Conservation (phyloP, 2,113 vertebrate genomes). For the Pluvialis apricaria region DNA sequence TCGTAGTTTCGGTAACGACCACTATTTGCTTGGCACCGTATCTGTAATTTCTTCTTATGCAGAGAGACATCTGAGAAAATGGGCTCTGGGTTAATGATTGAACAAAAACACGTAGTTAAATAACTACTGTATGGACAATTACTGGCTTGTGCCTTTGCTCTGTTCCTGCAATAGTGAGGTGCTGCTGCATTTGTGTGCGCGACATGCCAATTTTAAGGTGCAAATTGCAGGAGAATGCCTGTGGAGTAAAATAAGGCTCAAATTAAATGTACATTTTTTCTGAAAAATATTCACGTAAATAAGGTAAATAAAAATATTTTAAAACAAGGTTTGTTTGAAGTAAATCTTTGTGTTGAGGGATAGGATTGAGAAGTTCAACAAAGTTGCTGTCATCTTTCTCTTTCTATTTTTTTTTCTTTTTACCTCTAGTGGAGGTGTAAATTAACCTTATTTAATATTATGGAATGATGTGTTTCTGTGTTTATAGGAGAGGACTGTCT, state of each 20-base stretch:
- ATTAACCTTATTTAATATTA: neutral
- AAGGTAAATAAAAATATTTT: neutral
- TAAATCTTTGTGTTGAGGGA: neutral
- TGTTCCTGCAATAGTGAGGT: neutral
- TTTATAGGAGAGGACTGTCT: constrained; percentile 69
- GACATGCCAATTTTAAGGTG: neutral
- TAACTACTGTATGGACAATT: neutral
- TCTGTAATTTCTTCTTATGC: neutral
- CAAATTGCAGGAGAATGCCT: neutral
- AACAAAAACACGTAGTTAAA: neutral
- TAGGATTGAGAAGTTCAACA: neutral
- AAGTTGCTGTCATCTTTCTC: neutral
- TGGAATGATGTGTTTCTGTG: neutral
- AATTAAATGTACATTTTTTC: neutral
- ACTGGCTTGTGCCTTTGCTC: neutral
- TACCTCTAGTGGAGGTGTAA: neutral
- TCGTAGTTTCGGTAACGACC: neutral
- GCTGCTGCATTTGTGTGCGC: neutral
- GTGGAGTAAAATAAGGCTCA: neutral
- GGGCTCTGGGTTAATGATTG: neutral
- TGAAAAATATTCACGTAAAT: neutral
- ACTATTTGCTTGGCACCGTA: neutral
- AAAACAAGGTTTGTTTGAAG: neutral
- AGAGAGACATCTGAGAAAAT: neutral
- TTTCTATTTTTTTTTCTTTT: no score